phyloP scores from a whole-genome alignment of 35 echinoderm and acorn worm genomes.

The Anneissia japonica region DNA sequence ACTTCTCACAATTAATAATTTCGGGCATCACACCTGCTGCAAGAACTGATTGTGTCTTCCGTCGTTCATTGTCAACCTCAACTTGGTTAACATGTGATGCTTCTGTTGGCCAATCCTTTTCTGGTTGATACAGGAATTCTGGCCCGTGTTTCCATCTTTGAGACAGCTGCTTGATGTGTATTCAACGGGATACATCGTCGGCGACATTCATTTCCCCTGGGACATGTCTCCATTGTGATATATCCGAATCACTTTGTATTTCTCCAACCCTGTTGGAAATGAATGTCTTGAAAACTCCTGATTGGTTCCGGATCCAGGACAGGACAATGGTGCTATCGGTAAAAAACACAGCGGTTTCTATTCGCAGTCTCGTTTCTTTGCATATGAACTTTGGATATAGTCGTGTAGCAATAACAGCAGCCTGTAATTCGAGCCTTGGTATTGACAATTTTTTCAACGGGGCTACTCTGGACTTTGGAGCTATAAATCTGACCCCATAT shows the following conservation, averaged over 20 bases:
- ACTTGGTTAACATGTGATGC: background rate
- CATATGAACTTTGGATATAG: background rate
- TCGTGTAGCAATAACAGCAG: slow-evolving; percentile 32
- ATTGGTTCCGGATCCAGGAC: slow-evolving; percentile 40
- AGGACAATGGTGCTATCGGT: slow-evolving; percentile 55
- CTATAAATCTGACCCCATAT: slow-evolving; percentile 33
- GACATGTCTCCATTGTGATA: slow-evolving; percentile 22
- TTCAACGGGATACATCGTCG: slow-evolving; percentile 53
- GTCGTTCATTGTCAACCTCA: slow-evolving; percentile 8
- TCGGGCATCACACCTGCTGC: background rate
- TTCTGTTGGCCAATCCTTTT: background rate
- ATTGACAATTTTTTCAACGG: slow-evolving; percentile 43
- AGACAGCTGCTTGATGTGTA: slow-evolving; percentile 14
- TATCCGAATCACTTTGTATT: slow-evolving; percentile 43
- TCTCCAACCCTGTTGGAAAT: slow-evolving; percentile 61
- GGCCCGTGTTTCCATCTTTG: slow-evolving; percentile 5
- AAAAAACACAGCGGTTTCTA: slow-evolving; percentile 35
- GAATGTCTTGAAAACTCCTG: slow-evolving; percentile 53
- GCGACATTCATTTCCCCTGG: slow-evolving; percentile 55
- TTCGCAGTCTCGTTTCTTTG: slow-evolving; percentile 25
- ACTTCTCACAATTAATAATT: slow-evolving; percentile 37
- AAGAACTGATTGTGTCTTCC: slow-evolving; percentile 4
- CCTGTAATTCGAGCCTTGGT: slow-evolving; percentile 58
- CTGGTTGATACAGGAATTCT: slow-evolving; percentile 4
- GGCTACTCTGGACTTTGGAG: slow-evolving; percentile 45